Percentiles rank a stretch among this genome's conserved stretches.
Evolutionary conservation across 2,113 vertebrate genomes (phyloP).

Genomic region (Anoura caudifer): DNA sequence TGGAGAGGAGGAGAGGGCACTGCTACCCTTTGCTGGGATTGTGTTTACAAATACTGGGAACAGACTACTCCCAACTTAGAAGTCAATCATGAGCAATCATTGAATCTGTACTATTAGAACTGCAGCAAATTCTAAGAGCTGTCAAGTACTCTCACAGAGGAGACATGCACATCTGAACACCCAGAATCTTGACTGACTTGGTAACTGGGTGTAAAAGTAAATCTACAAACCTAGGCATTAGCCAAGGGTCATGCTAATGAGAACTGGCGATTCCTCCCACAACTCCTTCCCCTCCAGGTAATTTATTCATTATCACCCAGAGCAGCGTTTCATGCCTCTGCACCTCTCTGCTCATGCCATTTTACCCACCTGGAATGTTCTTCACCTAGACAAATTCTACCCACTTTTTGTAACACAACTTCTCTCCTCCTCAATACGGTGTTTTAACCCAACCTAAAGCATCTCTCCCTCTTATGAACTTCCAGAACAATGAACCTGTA

Average conservation of each 20-base stretch:
- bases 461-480: slow-evolving; percentile 8
- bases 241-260: neutral
- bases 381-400: slow-evolving; percentile 17
- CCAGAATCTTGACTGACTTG: neutral
- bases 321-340: neutral
- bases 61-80: neutral
- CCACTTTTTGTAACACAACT: neutral
- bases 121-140: neutral
- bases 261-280: neutral
- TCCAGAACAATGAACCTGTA: slow-evolving; percentile 17
- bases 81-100: neutral
- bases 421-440: neutral
- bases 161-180: neutral
- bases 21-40: neutral
- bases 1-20: neutral
- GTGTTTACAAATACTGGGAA: neutral
- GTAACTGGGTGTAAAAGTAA: neutral
- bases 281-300: neutral
- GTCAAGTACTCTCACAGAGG: neutral
- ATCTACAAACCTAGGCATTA: neutral
- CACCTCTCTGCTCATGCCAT: neutral
- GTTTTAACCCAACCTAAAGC: neutral
- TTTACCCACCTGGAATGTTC: slow-evolving; percentile 52
- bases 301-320: neutral
- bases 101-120: neutral